Evolutionary conservation across 1,140 invertebrate genomes (phyloP).

Genomic region (Musca vetustissima): DNA sequence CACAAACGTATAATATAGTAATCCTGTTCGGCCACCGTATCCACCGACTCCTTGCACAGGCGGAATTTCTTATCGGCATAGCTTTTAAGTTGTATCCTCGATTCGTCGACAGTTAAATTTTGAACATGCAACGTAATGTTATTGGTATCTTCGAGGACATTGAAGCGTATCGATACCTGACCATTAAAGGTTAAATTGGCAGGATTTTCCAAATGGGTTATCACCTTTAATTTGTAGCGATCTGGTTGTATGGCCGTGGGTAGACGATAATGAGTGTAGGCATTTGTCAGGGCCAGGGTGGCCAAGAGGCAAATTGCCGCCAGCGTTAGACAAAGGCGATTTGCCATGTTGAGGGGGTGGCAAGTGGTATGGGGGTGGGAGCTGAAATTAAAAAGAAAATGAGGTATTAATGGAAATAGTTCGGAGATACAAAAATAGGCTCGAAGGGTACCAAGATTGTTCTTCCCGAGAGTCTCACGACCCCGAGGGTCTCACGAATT

Average conservation of each 20-base stretch:
- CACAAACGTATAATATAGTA: slow-evolving; percentile 66
- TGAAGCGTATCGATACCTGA: slow-evolving; percentile 62
- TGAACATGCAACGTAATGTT: slow-evolving; percentile 72
- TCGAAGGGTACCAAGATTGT: too few species aligned
- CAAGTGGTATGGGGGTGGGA: background rate
- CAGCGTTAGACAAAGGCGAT: background rate
- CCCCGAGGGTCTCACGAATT: too few species aligned
- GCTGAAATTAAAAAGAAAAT: too few species aligned
- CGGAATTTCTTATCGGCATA: background rate
- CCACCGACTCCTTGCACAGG: slow-evolving; percentile 41
- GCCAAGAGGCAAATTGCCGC: background rate
- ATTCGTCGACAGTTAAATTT: slow-evolving; percentile 60
- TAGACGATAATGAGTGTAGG: slow-evolving; percentile 60
- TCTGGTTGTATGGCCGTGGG: slow-evolving; percentile 64
- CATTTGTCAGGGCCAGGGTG: background rate
- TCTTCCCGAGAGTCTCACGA: too few species aligned
- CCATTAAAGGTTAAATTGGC: slow-evolving; percentile 56
- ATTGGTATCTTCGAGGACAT: slow-evolving; percentile 60
- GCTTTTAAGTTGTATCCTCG: slow-evolving; percentile 49
- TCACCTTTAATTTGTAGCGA: slow-evolving; percentile 68
- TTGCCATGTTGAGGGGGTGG: background rate
- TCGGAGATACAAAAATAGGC: too few species aligned
- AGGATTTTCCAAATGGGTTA: slow-evolving; percentile 61
- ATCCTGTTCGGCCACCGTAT: slow-evolving; percentile 64
- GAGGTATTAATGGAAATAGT: too few species aligned